Conservation (phyloP, 1,140 invertebrate species). For the Oscheius sp. region DNA sequence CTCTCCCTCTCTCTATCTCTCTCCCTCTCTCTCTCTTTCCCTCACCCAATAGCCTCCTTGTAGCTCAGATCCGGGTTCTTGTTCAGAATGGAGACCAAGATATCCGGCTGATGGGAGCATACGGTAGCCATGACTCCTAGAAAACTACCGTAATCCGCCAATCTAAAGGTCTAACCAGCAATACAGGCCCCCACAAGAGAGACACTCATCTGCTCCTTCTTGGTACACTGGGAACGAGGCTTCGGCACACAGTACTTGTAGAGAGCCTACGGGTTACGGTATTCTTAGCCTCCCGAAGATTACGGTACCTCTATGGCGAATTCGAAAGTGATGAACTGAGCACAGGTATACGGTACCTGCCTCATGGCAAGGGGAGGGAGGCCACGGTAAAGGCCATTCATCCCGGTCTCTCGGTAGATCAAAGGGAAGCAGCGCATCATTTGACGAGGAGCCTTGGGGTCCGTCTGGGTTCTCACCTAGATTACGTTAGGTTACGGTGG, state of each 20-base stretch:
- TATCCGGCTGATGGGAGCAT: slow-evolving; percentile 96
- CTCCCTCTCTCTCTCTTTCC: too few relatives aligned
- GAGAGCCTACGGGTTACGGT: slow-evolving; percentile 77
- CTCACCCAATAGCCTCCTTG: slow-evolving; percentile 61
- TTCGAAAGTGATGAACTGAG: slow-evolving; percentile 99
- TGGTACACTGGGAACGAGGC: slow-evolving; percentile 81
- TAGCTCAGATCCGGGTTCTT: slow-evolving; percentile 80
- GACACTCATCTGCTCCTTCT: slow-evolving; percentile 87
- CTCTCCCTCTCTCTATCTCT: too few relatives aligned
- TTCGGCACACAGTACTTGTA: slow-evolving; percentile 87
- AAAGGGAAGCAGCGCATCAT: slow-evolving; percentile 82
- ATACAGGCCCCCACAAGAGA: slow-evolving; percentile 95
- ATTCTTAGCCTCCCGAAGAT: too few relatives aligned
- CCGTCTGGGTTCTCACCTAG: slow-evolving; percentile 81
- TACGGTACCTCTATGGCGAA: slow-evolving; percentile 91
- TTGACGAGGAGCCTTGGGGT: slow-evolving; percentile 83
- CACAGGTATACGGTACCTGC: slow-evolving; percentile 99
- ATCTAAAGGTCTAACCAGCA: too few relatives aligned
- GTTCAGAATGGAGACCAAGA: slow-evolving; percentile 96
- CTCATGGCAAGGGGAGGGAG: slow-evolving; percentile 91
- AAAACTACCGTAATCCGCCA: too few relatives aligned
- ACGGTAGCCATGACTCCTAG: slow-evolving; percentile 95
- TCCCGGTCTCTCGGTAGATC: slow-evolving; percentile 68
- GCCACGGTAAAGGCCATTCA: slow-evolving; percentile 64
- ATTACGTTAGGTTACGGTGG: too few relatives aligned